Percentiles rank a stretch among this genome's conserved stretches.
These are phyloP conservation scores for Tetragnatha montana DNA, from an alignment of 2,888 invertebrate species.

Conservation along the genomic window DNA sequence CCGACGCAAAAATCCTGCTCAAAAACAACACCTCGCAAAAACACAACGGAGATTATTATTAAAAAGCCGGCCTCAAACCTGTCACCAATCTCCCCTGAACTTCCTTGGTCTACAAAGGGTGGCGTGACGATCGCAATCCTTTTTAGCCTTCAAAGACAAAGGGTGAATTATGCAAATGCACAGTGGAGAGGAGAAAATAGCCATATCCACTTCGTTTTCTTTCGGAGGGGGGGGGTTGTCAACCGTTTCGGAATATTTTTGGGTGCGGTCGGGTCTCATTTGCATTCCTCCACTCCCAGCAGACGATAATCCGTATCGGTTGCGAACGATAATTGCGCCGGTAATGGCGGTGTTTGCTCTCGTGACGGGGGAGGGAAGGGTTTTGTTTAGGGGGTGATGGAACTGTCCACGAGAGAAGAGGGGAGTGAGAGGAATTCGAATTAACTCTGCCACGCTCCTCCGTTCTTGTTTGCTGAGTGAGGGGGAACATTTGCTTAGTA, in stretches of 20 bases:
- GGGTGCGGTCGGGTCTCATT: slow-evolving; percentile 65
- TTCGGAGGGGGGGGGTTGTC: slow-evolving; percentile 14
- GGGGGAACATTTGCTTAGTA: no score
- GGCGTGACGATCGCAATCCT: slow-evolving; percentile 12
- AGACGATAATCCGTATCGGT: slow-evolving; percentile 53
- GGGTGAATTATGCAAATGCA: background rate
- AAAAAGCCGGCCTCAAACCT: background rate
- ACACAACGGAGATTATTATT: background rate
- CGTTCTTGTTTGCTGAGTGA: no score
- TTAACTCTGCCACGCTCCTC: background rate
- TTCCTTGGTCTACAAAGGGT: slow-evolving; percentile 12
- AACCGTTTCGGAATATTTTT: slow-evolving; percentile 34
- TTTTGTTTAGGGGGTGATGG: background rate
- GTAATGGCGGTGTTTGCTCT: slow-evolving; percentile 45
- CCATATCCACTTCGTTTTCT: slow-evolving; percentile 15
- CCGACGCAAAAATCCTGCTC: background rate
- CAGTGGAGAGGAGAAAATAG: no score
- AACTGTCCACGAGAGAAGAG: background rate
- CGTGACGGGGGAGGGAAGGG: background rate
- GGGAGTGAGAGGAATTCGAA: background rate
- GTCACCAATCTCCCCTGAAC: background rate
- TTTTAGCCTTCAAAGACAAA: background rate
- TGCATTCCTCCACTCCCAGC: slow-evolving; percentile 21
- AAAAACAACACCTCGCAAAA: background rate
- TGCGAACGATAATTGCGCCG: slow-evolving; percentile 34